These are phyloP conservation scores for Drosophila antonietae DNA, from an alignment of 2,888 invertebrate species.

Conservation along the genomic window DNA sequence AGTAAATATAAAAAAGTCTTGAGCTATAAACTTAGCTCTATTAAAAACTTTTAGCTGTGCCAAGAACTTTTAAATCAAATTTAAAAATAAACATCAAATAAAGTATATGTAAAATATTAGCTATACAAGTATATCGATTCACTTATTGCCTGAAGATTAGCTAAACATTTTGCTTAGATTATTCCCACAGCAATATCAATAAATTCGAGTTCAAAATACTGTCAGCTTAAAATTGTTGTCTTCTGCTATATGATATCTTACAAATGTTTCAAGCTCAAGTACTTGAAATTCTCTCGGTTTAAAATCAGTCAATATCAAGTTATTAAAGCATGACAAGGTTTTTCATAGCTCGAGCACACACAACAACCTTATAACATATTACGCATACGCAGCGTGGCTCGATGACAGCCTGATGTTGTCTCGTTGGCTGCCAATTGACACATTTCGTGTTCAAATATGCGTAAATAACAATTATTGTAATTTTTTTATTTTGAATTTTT, in stretches of 20 bases:
- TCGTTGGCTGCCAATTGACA: conserved; percentile 68
- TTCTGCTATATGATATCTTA: not conserved
- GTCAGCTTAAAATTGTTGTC: not conserved
- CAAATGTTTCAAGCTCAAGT: not conserved
- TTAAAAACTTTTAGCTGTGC: no score
- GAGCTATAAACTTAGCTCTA: no score
- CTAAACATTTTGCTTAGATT: not conserved
- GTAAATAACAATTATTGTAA: conserved; percentile 79
- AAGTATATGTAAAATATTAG: no score
- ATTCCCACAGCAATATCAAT: not conserved
- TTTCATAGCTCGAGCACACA: conserved; percentile 22
- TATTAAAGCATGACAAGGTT: conserved; percentile 60
- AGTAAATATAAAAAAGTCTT: no score
- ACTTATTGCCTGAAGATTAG: not conserved
- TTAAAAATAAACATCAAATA: no score
- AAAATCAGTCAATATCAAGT: conserved; percentile 42
- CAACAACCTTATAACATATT: conserved; percentile 60
- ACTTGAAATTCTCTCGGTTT: not conserved
- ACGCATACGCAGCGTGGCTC: conserved; percentile 57
- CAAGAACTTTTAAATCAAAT: no score
- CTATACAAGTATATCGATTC: not conserved
- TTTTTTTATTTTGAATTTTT: conserved; percentile 35
- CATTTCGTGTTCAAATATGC: conserved; percentile 76
- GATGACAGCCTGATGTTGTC: conserved; percentile 35
- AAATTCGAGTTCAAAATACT: not conserved